These are phyloP conservation scores for Carposina sasakii DNA, from an alignment of 1,140 invertebrate genomes.

Conservation along the genomic window DNA sequence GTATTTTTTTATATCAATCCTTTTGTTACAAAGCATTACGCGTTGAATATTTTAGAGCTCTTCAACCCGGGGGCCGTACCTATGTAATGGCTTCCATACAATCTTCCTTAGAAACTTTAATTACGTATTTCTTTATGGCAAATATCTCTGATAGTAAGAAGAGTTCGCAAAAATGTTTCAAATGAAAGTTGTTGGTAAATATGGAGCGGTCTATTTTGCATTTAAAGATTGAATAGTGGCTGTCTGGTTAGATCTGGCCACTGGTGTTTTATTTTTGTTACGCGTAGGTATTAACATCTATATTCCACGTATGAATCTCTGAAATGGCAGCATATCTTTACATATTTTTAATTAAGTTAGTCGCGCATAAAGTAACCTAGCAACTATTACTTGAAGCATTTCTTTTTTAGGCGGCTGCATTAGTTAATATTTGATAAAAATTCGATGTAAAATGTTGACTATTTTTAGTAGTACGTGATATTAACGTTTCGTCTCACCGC, in stretches of 20 bases:
- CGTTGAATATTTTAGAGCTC: not conserved
- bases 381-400: constrained; percentile 45
- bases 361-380: constrained; percentile 36
- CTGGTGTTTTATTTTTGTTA: constrained; percentile 65
- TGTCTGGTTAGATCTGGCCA: constrained; percentile 36
- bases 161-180: constrained; percentile 48
- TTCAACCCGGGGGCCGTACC: constrained; percentile 15
- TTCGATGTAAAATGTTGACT: not conserved
- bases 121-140: constrained; percentile 36
- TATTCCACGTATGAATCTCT: constrained; percentile 44
- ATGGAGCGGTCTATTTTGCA: constrained; percentile 32
- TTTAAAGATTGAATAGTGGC: constrained; percentile 26
- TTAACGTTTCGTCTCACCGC: not conserved
- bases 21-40: constrained; percentile 5
- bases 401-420: constrained; percentile 16
- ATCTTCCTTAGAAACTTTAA: constrained; percentile 40
- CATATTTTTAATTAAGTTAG: constrained; percentile 20
- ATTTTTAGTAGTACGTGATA: constrained; percentile 10
- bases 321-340: constrained; percentile 36
- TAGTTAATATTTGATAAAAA: not conserved
- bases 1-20: constrained; percentile 1
- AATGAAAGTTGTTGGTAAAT: constrained; percentile 49
- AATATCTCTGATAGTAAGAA: constrained; percentile 61
- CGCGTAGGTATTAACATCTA: constrained; percentile 36
- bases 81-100: constrained; percentile 57